Evolutionary conservation across 30 jellyfish, hydroid and myxozoan species (phyloP).

Genomic region (Cassiopea xamachana): DNA sequence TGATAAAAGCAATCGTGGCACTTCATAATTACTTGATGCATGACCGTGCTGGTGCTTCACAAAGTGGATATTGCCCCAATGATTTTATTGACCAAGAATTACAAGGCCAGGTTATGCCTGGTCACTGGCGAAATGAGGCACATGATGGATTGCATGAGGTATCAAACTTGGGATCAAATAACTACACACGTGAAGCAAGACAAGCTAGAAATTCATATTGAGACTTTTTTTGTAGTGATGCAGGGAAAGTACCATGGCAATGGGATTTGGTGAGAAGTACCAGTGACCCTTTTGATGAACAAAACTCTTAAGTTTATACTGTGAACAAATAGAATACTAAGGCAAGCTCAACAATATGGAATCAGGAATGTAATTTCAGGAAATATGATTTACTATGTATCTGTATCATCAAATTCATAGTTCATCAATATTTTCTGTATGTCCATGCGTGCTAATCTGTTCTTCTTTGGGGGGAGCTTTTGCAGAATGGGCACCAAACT

Average conservation of each 20-base stretch:
- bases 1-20: constrained; percentile 70
- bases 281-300: constrained; percentile 25
- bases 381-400: background rate
- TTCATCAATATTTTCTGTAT: constrained; percentile 27
- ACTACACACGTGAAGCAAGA: constrained; percentile 33
- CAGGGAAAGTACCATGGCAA: constrained; percentile 55
- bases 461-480: constrained; percentile 28
- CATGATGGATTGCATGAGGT: background rate
- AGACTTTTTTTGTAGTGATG: constrained; percentile 20
- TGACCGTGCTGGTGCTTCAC: background rate
- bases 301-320: background rate
- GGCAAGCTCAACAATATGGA: background rate
- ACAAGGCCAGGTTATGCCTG: constrained; percentile 15
- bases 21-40: constrained; percentile 62
- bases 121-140: constrained; percentile 9
- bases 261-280: constrained; percentile 30
- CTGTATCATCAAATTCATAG: constrained; percentile 45
- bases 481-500: constrained; percentile 26
- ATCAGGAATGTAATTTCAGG: background rate
- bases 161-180: constrained; percentile 27
- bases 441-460: constrained; percentile 42
- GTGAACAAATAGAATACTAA: background rate
- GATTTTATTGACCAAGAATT: constrained; percentile 8
- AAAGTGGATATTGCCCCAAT: constrained; percentile 28
- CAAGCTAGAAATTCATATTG: constrained; percentile 5